phyloP scores from a whole-genome alignment of 2,797 vertebrate species.

The Spheniscus humboldti region DNA sequence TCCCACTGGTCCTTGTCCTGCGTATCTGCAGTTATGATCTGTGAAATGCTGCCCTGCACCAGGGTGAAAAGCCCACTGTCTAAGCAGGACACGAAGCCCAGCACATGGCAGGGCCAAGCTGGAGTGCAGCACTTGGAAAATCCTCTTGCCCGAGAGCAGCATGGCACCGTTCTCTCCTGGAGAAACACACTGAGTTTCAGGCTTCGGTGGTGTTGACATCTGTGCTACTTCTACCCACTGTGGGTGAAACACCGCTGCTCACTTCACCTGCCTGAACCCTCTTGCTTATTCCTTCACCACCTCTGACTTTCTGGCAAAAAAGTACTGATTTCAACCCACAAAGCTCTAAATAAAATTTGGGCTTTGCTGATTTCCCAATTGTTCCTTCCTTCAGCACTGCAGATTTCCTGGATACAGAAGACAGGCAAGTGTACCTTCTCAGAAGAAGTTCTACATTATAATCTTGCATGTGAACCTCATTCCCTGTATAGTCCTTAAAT shows the following conservation, averaged over 20 bases:
- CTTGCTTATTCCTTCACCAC: neutral
- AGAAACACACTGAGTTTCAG: neutral
- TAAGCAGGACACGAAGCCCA: neutral
- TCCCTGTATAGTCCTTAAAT: neutral
- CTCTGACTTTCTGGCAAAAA: neutral
- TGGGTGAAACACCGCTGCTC: neutral
- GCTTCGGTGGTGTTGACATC: neutral
- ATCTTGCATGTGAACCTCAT: neutral
- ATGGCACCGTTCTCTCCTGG: accelerated
- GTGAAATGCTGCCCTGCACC: neutral
- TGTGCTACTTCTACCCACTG: neutral
- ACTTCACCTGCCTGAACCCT: neutral
- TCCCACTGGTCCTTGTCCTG: neutral
- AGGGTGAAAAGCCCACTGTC: neutral
- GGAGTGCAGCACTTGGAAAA: accelerated
- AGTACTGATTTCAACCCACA: neutral
- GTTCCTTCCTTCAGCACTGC: neutral
- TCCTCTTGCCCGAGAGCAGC: neutral
- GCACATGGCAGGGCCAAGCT: neutral
- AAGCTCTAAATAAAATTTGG: neutral
- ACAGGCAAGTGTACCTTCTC: neutral
- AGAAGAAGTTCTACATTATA: neutral
- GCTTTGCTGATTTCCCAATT: neutral
- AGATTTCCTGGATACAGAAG: neutral
- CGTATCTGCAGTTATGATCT: neutral